Percentiles rank a stretch among this genome's conserved stretches.
Evolutionary conservation across 2,113 vertebrate genomes (phyloP).

Genomic region (Agelaius tricolor): DNA sequence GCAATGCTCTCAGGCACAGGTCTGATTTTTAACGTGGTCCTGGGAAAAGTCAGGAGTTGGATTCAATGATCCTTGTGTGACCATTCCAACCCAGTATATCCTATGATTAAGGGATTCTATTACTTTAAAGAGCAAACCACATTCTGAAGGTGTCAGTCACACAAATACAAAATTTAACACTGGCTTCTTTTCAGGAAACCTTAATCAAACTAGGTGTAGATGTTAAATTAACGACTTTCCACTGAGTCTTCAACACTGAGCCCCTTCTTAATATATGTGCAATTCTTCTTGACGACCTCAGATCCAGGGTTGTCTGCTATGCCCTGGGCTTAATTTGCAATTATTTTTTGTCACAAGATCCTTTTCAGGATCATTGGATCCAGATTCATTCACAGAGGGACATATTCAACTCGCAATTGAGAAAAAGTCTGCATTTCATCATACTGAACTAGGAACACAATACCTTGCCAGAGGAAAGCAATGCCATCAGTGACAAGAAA

Average conservation of each 20-base stretch:
- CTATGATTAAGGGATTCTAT: not conserved
- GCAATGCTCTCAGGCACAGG: not conserved
- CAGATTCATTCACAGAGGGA: not conserved
- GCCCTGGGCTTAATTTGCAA: not conserved
- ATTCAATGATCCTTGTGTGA: not conserved
- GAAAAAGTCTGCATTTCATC: not conserved
- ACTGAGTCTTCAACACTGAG: not conserved
- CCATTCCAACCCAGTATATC: not conserved
- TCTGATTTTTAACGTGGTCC: not conserved
- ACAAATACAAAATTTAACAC: not conserved
- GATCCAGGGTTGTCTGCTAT: fast-evolving
- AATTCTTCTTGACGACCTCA: not conserved
- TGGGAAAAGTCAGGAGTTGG: not conserved
- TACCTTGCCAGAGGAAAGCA: not conserved
- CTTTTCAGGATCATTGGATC: not conserved
- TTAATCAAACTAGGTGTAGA: not conserved
- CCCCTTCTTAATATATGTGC: fast-evolving
- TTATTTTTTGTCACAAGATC: not conserved
- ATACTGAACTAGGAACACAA: not conserved
- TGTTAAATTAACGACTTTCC: not conserved
- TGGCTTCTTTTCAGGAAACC: not conserved
- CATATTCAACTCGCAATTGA: fast-evolving
- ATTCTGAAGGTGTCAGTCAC: not conserved
- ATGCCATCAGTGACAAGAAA: not conserved
- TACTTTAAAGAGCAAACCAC: not conserved